Percentiles rank a stretch among this genome's conserved stretches.
phyloP scores from a whole-genome alignment of 2,888 invertebrate genomes.

The Agrochola litura region DNA sequence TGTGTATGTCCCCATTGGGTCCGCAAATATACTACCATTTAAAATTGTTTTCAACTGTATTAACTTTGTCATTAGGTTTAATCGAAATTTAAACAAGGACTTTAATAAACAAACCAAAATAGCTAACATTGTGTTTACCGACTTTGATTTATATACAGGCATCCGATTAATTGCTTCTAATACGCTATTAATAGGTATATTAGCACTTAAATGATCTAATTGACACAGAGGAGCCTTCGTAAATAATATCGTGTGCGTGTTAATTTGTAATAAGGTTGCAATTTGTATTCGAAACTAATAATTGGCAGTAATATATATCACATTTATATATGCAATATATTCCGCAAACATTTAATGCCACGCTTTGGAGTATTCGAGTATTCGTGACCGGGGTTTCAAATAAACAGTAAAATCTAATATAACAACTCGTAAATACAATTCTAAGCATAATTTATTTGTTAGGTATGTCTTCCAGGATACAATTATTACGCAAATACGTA shows the following conservation, averaged over 20 bases:
- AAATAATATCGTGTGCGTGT: slow-evolving; percentile 42
- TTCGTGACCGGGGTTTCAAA: slow-evolving; percentile 55
- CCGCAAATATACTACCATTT: background rate
- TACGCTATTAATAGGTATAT: slow-evolving; percentile 22
- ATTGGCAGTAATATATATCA: slow-evolving; percentile 31
- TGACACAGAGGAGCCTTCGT: slow-evolving; percentile 39
- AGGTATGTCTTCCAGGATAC: slow-evolving; percentile 52
- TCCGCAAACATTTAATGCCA: slow-evolving; percentile 15
- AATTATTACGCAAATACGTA: slow-evolving; percentile 49
- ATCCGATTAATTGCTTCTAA: slow-evolving; percentile 41
- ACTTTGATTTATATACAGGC: slow-evolving; percentile 3
- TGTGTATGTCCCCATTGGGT: too few species aligned
- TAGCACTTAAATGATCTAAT: slow-evolving; percentile 49
- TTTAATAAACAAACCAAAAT: background rate
- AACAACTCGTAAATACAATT: slow-evolving; percentile 27
- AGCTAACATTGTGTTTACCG: background rate
- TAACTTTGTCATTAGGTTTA: background rate
- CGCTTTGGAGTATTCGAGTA: slow-evolving; percentile 23
- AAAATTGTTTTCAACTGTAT: background rate
- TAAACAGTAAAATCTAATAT: slow-evolving; percentile 31
- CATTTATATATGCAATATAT: slow-evolving; percentile 35
- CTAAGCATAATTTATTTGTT: slow-evolving; percentile 34
- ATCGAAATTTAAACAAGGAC: background rate
- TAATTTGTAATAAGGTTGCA: slow-evolving; percentile 51
- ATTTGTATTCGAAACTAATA: slow-evolving; percentile 47